A percentile compares a stretch with the other conserved stretches of the same genome.
Conservation (phyloP, 2,113 vertebrate genomes). For the Psittacus erithacus region DNA sequence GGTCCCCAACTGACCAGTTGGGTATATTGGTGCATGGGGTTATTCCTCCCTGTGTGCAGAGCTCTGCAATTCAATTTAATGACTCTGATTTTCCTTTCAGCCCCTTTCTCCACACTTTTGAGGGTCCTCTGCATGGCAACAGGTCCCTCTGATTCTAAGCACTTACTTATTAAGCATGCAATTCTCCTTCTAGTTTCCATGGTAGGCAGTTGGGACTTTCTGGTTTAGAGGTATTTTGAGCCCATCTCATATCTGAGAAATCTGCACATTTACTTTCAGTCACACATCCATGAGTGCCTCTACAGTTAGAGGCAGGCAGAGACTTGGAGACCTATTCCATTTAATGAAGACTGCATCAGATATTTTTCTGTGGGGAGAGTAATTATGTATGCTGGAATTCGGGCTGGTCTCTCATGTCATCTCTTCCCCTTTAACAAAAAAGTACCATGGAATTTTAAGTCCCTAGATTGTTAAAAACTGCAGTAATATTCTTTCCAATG, state of each 20-base stretch:
- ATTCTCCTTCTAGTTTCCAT: background rate
- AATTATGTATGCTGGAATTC: background rate
- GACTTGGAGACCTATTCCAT: background rate
- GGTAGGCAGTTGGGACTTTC: background rate
- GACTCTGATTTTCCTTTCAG: background rate
- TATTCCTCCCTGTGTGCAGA: background rate
- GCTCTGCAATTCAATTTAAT: background rate
- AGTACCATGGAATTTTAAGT: background rate
- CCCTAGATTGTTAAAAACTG: background rate
- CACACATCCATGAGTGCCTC: background rate
- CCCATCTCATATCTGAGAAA: background rate
- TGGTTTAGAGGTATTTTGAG: background rate
- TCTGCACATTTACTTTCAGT: background rate
- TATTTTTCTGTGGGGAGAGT: background rate
- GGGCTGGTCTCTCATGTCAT: background rate
- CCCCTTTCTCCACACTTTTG: background rate
- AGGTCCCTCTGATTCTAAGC: background rate
- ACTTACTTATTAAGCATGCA: background rate
- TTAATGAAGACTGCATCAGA: background rate
- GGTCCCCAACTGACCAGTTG: too few relatives aligned
- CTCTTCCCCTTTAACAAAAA: slow-evolving; percentile 1
- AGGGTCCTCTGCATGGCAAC: background rate
- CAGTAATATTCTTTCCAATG: background rate
- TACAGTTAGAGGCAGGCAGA: background rate
- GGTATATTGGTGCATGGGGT: too few relatives aligned